phyloP scores from a whole-genome alignment of 2,888 invertebrate genomes.

The Petrolisthes cinctipes region DNA sequence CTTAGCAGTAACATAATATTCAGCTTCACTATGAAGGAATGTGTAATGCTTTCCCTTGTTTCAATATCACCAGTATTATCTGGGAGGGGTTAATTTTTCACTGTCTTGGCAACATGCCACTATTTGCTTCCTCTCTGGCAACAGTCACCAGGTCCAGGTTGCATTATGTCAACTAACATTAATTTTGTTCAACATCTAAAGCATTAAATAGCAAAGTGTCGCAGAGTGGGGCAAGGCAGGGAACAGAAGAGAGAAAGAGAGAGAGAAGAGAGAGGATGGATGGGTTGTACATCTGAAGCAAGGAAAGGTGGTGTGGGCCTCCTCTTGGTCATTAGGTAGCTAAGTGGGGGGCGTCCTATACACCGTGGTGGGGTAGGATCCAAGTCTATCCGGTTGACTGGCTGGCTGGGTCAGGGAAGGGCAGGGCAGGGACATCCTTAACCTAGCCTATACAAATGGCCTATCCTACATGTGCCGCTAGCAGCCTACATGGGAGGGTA shows the following conservation, averaged over 20 bases:
- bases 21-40: too few relatives aligned
- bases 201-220: not conserved
- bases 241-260: too few relatives aligned
- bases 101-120: not conserved
- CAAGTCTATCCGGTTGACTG: not conserved
- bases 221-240: too few relatives aligned
- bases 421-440: not conserved
- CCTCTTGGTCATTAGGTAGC: too few relatives aligned
- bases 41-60: not conserved
- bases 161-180: not conserved
- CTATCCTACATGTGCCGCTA: slow-evolving; percentile 36
- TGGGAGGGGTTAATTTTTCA: not conserved
- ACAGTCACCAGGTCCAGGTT: not conserved
- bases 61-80: not conserved
- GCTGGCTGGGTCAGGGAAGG: not conserved
- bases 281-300: not conserved
- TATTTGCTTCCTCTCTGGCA: not conserved
- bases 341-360: too few relatives aligned
- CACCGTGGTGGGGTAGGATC: too few relatives aligned
- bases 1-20: too few relatives aligned
- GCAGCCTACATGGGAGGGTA: slow-evolving; percentile 55
- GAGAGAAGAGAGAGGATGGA: too few relatives aligned
- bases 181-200: not conserved
- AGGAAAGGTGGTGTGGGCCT: not conserved
- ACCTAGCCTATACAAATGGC: not conserved